phyloP scores from a whole-genome alignment of 1,140 invertebrate species.

The Polypedilum vanderplanki region DNA sequence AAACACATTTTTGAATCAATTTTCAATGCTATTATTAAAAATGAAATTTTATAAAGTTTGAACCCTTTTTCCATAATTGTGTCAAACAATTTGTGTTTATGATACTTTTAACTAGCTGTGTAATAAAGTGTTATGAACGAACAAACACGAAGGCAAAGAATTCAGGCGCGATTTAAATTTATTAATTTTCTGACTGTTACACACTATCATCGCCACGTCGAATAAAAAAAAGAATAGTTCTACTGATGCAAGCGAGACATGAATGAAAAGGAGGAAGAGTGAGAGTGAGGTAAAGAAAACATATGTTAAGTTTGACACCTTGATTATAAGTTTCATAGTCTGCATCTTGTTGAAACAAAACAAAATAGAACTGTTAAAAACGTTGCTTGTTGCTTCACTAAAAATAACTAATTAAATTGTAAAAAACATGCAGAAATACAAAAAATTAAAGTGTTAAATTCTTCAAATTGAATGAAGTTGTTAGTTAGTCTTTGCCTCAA shows the following conservation, averaged over 20 bases:
- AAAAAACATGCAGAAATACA: background rate
- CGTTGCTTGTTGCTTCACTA: background rate
- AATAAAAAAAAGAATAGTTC: too few species aligned
- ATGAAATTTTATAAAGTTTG: too few species aligned
- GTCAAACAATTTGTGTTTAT: too few species aligned
- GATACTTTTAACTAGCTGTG: too few species aligned
- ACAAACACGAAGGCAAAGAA: too few species aligned
- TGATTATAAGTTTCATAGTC: slow-evolving; percentile 5
- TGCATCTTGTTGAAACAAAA: slow-evolving; percentile 6
- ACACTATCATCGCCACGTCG: background rate
- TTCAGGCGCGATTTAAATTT: too few species aligned
- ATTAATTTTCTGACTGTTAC: background rate
- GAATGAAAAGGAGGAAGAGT: background rate
- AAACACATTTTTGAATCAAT: slow-evolving; percentile 10
- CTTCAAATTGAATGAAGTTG: slow-evolving; percentile 13
- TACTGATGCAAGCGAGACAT: background rate
- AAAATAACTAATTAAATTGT: background rate
- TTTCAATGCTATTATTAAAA: background rate
- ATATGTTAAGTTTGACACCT: slow-evolving; percentile 12
- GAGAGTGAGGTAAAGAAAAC: slow-evolving; percentile 16
- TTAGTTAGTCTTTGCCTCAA: background rate
- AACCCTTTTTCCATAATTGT: too few species aligned
- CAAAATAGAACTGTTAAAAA: slow-evolving; percentile 4
- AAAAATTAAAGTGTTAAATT: slow-evolving; percentile 15
- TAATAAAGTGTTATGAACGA: too few species aligned